Base-by-base conservation (phyloP, 2,113 vertebrate species). In the Brevimyrus niger region DNA sequence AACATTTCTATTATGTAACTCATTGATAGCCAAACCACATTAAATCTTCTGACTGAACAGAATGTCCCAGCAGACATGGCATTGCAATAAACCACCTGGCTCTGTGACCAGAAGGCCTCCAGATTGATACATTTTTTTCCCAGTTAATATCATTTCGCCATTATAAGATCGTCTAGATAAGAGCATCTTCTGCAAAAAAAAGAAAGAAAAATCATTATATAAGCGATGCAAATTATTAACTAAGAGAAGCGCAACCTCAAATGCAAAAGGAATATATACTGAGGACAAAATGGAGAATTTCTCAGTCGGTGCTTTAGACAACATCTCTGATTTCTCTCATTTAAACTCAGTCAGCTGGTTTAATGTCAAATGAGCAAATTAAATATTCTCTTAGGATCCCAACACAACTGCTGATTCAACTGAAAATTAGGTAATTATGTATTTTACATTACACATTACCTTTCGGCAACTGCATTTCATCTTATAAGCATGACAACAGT, bases 21-120 rank as follows among this genome's bases (percentile, higher is more conserved):
- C 46, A 31, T 31, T 84, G 44, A 86, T 53, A 87, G 85, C 85
- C 85, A 87, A 87, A 87, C 85, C 47, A 55, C 31, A 87, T 51
- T 53, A 53, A 35, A 87, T 51, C 23, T 53, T 87, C 48, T 87
- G 50, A 31, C 85, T 87, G 85, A 87, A 87, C 48, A 87, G 48
- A 53, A 53, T 42, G 85, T 87, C 85, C 50, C 50, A 55, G 15
- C 17, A 53, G 47, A 87, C 82, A 55, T 55, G 50, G 50, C 47
- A 47, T 2, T 15, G 27, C 31, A 35, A 27, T 53, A n/a, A 87
- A 31, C 85, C 85, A 84, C 82, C 82, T 84, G 82, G 82, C 82
- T 84, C 42, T 46, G 21, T 84, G 44, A 84, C 44, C 82, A 84
- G 82, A 84, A 84, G 44, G 38, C 61, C 44, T 84, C 82, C 82